A percentile compares a stretch with the other conserved stretches of the same genome.
phyloP scores from a whole-genome alignment of 2,113 vertebrate genomes.

The Tenebrosternarchus preto region DNA sequence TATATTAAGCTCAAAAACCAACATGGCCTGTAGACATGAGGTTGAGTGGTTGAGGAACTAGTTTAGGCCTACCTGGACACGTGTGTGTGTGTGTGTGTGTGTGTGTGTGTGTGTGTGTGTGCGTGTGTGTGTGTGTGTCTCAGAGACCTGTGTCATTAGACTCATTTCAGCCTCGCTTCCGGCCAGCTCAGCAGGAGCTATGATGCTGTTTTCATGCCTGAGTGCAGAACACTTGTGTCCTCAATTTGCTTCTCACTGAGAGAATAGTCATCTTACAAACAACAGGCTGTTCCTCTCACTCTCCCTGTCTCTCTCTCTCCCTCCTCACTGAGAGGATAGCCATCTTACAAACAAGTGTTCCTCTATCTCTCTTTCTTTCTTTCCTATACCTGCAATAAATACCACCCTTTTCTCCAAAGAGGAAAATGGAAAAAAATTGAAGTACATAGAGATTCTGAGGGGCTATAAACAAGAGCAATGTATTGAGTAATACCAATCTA shows the following conservation, averaged over 20 bases:
- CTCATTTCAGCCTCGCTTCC: slow-evolving; percentile 54
- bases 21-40: neutral
- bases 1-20: no score
- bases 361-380: no score
- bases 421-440: no score
- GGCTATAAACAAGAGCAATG: no score
- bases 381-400: neutral
- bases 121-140: slow-evolving; percentile 53
- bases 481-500: no score
- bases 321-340: slow-evolving; percentile 36
- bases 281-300: no score
- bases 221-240: slow-evolving; percentile 40
- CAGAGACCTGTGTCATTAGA: slow-evolving; percentile 37
- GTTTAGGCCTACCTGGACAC: slow-evolving; percentile 31
- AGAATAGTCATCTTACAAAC: slow-evolving; percentile 7
- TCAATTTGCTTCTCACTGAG: slow-evolving; percentile 51
- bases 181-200: slow-evolving; percentile 44
- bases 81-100: slow-evolving; percentile 53
- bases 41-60: neutral
- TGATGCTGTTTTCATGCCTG: no score
- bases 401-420: no score
- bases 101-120: slow-evolving; percentile 50
- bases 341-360: no score
- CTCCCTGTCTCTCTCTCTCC: no score
- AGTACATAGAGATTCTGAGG: no score